phyloP scores from a whole-genome alignment of 2,797 vertebrate species.

The Ctenopoma kingsleyae region DNA sequence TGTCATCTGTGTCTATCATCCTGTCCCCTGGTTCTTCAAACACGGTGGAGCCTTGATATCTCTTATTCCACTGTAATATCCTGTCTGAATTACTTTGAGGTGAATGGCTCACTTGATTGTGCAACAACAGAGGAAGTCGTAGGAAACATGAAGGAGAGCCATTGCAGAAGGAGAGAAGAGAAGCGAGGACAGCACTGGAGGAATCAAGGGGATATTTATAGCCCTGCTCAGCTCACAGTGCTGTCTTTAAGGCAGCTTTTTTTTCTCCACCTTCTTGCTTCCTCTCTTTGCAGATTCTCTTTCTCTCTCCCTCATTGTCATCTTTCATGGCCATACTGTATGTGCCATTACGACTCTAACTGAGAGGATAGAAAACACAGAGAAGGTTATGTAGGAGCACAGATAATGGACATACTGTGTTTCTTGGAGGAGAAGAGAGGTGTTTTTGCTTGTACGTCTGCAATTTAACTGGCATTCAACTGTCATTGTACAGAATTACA shows the following conservation, averaged over 20 bases:
- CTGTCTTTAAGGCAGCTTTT: slow-evolving; percentile 51
- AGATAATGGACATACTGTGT: slow-evolving; percentile 4
- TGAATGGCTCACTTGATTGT: slow-evolving; percentile 36
- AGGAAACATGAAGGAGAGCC: slow-evolving; percentile 24
- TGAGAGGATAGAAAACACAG: slow-evolving; percentile 19
- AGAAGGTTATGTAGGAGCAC: slow-evolving; percentile 20
- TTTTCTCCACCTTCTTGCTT: slow-evolving; percentile 40
- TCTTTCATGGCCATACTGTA: slow-evolving; percentile 21
- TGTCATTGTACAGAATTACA: neutral
- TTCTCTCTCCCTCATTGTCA: slow-evolving; percentile 17
- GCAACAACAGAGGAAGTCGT: slow-evolving; percentile 15
- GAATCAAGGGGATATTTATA: slow-evolving; percentile 75
- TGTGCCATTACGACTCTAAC: slow-evolving; percentile 20
- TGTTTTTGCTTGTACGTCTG: neutral
- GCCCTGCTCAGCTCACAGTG: slow-evolving; percentile 55
- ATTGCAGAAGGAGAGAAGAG: slow-evolving; percentile 24
- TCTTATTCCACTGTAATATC: slow-evolving; percentile 55
- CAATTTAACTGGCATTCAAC: neutral
- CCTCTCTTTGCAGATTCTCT: slow-evolving; percentile 20
- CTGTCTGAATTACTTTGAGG: slow-evolving; percentile 51
- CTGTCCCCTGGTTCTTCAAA: slow-evolving; percentile 26
- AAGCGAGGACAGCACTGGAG: slow-evolving; percentile 40
- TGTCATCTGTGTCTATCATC: slow-evolving; percentile 30
- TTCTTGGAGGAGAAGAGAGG: neutral
- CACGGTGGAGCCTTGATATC: slow-evolving; percentile 47